Evolutionary conservation across 2,888 invertebrate species (phyloP).

Genomic region (Leptodirus hochenwartii): DNA sequence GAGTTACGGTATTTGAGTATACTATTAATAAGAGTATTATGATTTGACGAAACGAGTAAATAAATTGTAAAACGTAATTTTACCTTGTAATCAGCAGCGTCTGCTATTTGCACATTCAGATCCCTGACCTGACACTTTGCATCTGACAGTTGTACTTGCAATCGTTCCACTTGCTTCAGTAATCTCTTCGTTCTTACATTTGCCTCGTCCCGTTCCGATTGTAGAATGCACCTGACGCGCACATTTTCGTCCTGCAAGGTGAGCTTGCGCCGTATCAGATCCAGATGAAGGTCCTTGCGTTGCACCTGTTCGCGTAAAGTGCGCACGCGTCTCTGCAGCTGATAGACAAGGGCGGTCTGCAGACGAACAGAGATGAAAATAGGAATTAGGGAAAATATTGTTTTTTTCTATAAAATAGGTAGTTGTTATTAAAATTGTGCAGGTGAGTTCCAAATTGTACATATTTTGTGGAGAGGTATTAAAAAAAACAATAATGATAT

Average conservation of each 20-base stretch:
- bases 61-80: background rate
- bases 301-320: conserved; percentile 79
- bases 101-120: conserved; percentile 66
- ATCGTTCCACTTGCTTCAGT: conserved; percentile 65
- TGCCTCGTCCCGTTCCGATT: conserved; percentile 52
- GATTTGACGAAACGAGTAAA: conserved; percentile 4
- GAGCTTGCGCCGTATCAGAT: conserved; percentile 72
- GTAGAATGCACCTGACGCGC: conserved; percentile 39
- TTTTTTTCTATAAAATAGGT: background rate
- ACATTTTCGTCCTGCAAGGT: conserved; percentile 64
- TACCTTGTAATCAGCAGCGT: conserved; percentile 76
- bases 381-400: background rate
- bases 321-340: conserved; percentile 71
- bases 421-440: background rate
- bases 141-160: conserved; percentile 62
- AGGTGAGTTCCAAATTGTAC: background rate
- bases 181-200: conserved; percentile 55
- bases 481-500: conserved; percentile 4
- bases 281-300: conserved; percentile 79
- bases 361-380: conserved; percentile 9
- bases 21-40: conserved; percentile 13
- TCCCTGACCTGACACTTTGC: conserved; percentile 67
- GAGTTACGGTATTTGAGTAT: too few species aligned
- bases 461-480: background rate
- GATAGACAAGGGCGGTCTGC: conserved; percentile 73